Percentiles rank a stretch among this genome's conserved stretches.
These are phyloP conservation scores for Troides oblongomaculatus DNA, from an alignment of 2,888 invertebrate genomes.

Conservation along the genomic window DNA sequence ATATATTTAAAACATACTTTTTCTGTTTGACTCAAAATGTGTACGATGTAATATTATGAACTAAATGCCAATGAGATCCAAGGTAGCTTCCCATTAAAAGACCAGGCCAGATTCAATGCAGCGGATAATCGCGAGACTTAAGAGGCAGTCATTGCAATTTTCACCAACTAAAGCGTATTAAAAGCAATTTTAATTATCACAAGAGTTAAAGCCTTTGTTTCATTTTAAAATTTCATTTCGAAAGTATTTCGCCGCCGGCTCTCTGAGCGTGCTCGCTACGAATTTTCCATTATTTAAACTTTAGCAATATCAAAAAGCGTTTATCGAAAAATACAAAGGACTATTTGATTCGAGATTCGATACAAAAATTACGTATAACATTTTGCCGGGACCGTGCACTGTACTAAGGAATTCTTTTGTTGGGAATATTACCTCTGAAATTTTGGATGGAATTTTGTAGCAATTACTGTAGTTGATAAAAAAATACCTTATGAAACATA, in stretches of 20 bases:
- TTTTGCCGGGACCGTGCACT: background rate
- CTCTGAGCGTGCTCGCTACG: background rate
- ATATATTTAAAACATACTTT: too few species aligned
- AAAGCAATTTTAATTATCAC: background rate
- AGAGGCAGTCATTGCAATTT: background rate
- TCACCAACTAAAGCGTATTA: background rate
- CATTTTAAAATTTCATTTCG: background rate
- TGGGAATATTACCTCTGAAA: constrained; percentile 1
- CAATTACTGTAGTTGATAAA: background rate
- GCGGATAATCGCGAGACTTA: too few species aligned
- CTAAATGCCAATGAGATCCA: too few species aligned
- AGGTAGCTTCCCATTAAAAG: too few species aligned
- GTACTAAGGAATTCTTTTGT: constrained; percentile 9
- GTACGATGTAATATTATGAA: too few species aligned
- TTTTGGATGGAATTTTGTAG: background rate
- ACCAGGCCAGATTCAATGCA: too few species aligned
- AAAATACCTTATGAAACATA: background rate
- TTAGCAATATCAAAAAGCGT: background rate
- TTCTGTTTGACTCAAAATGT: too few species aligned
- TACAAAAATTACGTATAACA: background rate
- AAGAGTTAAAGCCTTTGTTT: background rate
- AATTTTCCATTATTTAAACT: background rate
- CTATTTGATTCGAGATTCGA: background rate
- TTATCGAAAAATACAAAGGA: constrained; percentile 1
- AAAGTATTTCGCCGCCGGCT: background rate